Percentiles rank a stretch among this genome's conserved stretches.
phyloP scores from a whole-genome alignment of 2,797 vertebrate genomes.

The Protonibea diacanthus region DNA sequence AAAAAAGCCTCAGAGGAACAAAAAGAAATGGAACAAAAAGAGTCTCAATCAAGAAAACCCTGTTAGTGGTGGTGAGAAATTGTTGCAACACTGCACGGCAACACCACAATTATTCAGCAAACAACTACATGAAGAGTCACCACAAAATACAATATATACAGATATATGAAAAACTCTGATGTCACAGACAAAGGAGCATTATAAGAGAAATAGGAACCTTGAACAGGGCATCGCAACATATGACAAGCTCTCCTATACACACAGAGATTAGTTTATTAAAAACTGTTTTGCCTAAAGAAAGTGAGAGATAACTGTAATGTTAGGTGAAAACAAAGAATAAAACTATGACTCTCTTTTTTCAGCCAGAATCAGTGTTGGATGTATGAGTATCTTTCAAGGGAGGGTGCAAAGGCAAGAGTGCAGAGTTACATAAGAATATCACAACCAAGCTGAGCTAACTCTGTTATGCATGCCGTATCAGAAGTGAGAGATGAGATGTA shows the following conservation, averaged over 20 bases:
- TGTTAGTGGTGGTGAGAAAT: not conserved
- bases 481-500: constrained; percentile 45
- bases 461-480: constrained; percentile 45
- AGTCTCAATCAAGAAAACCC: not conserved
- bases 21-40: constrained; percentile 1
- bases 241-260: not conserved
- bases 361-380: constrained; percentile 17
- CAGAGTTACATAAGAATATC: constrained; percentile 70
- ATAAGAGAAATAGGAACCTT: too few species aligned
- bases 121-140: constrained; percentile 7
- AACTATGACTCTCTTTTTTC: constrained; percentile 20
- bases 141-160: not conserved
- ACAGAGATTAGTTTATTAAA: constrained; percentile 7
- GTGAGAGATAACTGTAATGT: not conserved
- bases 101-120: too few species aligned
- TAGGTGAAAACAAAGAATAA: not conserved
- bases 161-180: not conserved
- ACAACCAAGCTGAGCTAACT: constrained; percentile 49
- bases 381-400: constrained; percentile 6
- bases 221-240: not conserved
- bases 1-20: not conserved
- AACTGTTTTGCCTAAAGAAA: constrained; percentile 8
- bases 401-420: constrained; percentile 50
- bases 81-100: not conserved
- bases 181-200: too few species aligned